Evolutionary conservation across 2,888 invertebrate species (phyloP).

Genomic region (Unio delphinus): DNA sequence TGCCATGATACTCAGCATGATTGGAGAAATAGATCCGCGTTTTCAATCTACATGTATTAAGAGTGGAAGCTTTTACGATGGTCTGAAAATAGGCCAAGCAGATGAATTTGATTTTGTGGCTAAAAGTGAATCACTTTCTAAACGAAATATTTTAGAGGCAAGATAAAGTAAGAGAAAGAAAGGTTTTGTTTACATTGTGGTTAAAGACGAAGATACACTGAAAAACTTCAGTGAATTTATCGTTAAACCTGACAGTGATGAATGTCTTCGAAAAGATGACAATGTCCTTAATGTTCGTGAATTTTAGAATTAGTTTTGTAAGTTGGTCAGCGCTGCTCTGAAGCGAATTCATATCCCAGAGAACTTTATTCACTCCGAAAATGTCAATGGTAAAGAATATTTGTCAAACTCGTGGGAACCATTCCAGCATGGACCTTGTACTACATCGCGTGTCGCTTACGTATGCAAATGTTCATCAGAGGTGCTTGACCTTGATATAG

Average conservation of each 20-base stretch:
- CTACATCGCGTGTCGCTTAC: constrained; percentile 11
- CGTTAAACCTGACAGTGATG: constrained; percentile 6
- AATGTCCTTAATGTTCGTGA: constrained; percentile 9
- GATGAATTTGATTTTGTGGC: constrained; percentile 25
- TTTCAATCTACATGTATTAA: constrained; percentile 11
- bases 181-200: constrained; percentile 24
- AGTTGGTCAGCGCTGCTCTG: constrained; percentile 12
- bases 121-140: constrained; percentile 14
- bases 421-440: constrained; percentile 13
- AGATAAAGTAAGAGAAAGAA: constrained; percentile 8
- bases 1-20: constrained; percentile 1
- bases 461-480: constrained; percentile 1
- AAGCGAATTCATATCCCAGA: constrained; percentile 12
- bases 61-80: constrained; percentile 27
- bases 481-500: constrained; percentile 13
- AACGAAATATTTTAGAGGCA: constrained; percentile 9
- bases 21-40: constrained; percentile 17
- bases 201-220: constrained; percentile 5
- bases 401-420: constrained; percentile 4
- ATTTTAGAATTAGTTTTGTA: constrained; percentile 15
- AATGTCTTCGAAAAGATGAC: constrained; percentile 10
- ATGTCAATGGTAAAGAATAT: neutral
- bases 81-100: constrained; percentile 13
- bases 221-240: constrained; percentile 17
- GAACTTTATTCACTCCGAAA: constrained; percentile 7